Evolutionary conservation across 2,888 invertebrate species (phyloP).

Genomic region (Melitaea athalia): DNA sequence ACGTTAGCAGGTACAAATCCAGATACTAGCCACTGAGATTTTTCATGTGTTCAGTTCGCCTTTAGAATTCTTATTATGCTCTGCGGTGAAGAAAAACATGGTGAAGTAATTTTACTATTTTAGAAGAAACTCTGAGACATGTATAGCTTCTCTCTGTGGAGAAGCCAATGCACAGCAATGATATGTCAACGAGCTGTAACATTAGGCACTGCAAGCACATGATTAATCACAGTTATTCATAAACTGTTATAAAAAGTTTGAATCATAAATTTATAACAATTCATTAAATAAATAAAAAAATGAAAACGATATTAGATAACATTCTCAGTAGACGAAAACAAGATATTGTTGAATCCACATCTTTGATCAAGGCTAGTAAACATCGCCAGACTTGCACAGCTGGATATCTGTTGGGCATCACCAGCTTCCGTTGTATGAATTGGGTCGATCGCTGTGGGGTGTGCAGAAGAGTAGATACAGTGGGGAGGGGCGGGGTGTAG

Average conservation of each 20-base stretch:
- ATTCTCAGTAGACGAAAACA: background rate
- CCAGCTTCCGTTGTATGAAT: conserved; percentile 69
- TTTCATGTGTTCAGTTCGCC: no score
- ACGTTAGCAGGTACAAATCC: no score
- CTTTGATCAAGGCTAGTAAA: conserved; percentile 12
- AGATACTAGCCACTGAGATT: no score
- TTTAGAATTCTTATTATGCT: no score
- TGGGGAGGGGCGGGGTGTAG: conserved; percentile 59
- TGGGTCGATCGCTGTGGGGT: conserved; percentile 75
- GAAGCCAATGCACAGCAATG: no score
- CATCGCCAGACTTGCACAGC: conserved; percentile 39
- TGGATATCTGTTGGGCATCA: conserved; percentile 47
- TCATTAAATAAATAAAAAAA: background rate
- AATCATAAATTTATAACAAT: background rate
- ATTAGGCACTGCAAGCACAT: background rate
- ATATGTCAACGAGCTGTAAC: no score
- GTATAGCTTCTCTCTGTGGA: no score
- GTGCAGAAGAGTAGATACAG: conserved; percentile 48
- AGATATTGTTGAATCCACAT: background rate
- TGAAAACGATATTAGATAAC: no score
- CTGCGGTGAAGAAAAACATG: no score
- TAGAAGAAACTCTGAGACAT: no score
- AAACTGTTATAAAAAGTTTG: background rate
- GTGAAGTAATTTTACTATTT: no score
- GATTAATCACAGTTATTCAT: background rate